These are phyloP conservation scores for Eleutherodactylus coqui DNA, from an alignment of 2,797 vertebrate genomes.

Conservation along the genomic window DNA sequence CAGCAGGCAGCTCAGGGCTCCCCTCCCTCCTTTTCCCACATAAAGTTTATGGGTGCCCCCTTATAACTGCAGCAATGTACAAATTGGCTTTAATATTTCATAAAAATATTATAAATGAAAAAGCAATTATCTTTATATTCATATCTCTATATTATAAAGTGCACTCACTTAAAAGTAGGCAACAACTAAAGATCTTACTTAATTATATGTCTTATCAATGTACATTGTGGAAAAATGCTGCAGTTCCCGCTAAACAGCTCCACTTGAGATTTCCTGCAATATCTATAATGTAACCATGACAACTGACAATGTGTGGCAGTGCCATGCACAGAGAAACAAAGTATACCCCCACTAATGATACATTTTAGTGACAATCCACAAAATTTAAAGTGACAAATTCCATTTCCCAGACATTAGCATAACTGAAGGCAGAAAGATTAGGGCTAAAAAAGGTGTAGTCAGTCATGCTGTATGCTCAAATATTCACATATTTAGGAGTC, in stretches of 20 bases:
- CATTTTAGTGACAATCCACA: background rate
- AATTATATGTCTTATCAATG: conserved; percentile 26
- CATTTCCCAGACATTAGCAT: background rate
- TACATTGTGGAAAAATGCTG: conserved; percentile 19
- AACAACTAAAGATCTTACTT: background rate
- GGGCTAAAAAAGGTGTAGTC: background rate
- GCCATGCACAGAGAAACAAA: background rate
- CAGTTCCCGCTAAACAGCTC: background rate
- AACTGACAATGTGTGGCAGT: conserved; percentile 7
- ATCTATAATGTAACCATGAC: conserved; percentile 40
- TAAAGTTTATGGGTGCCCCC: too few relatives aligned
- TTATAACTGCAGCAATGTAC: too few relatives aligned
- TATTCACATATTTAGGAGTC: background rate
- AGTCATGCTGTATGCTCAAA: background rate
- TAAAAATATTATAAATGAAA: too few relatives aligned
- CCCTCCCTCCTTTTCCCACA: too few relatives aligned
- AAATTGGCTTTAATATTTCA: too few relatives aligned
- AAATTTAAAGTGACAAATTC: conserved; percentile 1
- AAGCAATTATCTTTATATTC: background rate
- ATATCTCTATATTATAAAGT: background rate
- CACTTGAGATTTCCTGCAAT: background rate
- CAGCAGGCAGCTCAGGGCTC: too few relatives aligned
- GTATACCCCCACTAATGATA: background rate
- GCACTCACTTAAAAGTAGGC: background rate
- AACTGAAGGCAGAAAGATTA: background rate